Evolutionary conservation across 2,113 vertebrate species (phyloP), one percentile per base, ranked within the genome.

Genomic region (Grantiella picta): DNA sequence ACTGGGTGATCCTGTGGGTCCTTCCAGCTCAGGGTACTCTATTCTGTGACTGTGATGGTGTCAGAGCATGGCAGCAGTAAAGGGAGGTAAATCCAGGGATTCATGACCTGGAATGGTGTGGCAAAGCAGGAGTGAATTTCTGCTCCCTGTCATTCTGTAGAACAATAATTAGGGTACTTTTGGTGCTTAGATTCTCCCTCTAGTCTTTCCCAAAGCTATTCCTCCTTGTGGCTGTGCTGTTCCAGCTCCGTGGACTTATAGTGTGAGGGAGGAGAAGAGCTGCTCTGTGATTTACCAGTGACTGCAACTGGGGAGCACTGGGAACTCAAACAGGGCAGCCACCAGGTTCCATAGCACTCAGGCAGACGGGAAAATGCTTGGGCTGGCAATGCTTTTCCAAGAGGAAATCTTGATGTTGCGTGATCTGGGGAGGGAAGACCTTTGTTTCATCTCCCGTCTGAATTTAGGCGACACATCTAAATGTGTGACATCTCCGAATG

Each of bases 261-360:
- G 14, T 31, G 50, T 4, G 5, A 33, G 66, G n/a, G n/a, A n/a
- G 68, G 42, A 45, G 38, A 31, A 53, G 56, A 71, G 70, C 60
- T 69, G 52, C 82, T 33, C 65, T 82, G 61, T 50, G 75, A 33
- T 72, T 75, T 33, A 49, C 50, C 2, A 11, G 40, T 7, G 72
- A 5, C 17, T 22, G 44, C 45, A 59, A 11, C 19, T 28, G 31
- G 44, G 88, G 47, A 90, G 68, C 59, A 54, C 81, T 0, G 11
- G 81, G 40, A 45, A 0, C 36, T 49, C 44, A 1, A 10, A 7
- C 0, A 0, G 29, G 25, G 63, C 10, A 61, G 44, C 35, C 5
- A 57, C 24, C 71, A 45, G 27, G 1, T 38, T 56, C 1, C 0
- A 4, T 21, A 10, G 50, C 11, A 1, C 52, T 15, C 4, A 9